A percentile compares a stretch with the other conserved stretches of the same genome.
Evolutionary conservation across 2,113 vertebrate species (phyloP).

Genomic region (Bufo bufo): DNA sequence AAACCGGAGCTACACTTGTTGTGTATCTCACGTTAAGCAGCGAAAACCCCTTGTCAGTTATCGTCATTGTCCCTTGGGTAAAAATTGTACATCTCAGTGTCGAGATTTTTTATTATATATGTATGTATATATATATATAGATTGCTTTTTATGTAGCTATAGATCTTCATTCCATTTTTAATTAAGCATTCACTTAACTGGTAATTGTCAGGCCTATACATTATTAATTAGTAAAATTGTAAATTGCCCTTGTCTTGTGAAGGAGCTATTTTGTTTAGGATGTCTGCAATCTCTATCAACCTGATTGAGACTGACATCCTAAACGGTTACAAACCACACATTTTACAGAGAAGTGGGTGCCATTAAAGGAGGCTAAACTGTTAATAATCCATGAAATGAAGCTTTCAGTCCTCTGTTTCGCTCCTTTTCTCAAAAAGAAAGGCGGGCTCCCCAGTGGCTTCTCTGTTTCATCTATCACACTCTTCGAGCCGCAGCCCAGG

Average conservation of each 20-base stretch:
- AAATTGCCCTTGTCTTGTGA: background rate
- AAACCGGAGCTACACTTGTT: background rate
- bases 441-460: conserved; percentile 71
- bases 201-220: conserved; percentile 20
- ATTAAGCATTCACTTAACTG: background rate
- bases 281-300: conserved; percentile 34
- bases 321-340: conserved; percentile 71
- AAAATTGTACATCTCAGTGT: too few species aligned
- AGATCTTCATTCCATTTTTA: too few species aligned
- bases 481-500: conserved; percentile 61
- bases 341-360: conserved; percentile 65
- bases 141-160: too few species aligned
- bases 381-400: conserved; percentile 65
- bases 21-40: background rate
- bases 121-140: too few species aligned
- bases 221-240: conserved; percentile 27
- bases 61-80: background rate
- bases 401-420: conserved; percentile 68
- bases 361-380: conserved; percentile 44
- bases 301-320: conserved; percentile 70
- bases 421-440: conserved; percentile 68
- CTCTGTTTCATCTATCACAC: conserved; percentile 68
- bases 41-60: background rate
- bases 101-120: too few species aligned
- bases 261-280: background rate